Conservation (phyloP, 2,797 vertebrate genomes). For the Melanotaenia trifasciata region DNA sequence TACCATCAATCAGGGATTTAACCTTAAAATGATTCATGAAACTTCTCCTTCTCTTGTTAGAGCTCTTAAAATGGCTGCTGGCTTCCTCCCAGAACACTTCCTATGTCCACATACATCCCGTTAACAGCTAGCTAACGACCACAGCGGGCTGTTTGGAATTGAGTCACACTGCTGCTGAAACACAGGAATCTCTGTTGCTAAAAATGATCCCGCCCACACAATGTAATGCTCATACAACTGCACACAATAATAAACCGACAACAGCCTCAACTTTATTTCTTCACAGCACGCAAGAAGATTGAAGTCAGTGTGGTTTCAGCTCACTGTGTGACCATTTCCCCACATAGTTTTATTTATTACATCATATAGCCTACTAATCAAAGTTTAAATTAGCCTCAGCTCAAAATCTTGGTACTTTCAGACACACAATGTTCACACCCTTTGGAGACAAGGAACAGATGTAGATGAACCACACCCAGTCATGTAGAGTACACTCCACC, state of each 20-base stretch:
- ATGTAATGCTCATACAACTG: constrained; percentile 34
- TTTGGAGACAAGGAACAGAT: constrained; percentile 66
- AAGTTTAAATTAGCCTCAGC: constrained; percentile 35
- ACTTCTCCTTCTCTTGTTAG: constrained; percentile 33
- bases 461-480: constrained; percentile 74
- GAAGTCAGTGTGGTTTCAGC: constrained; percentile 42
- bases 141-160: constrained; percentile 46
- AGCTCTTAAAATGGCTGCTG: constrained; percentile 58
- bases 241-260: constrained; percentile 29
- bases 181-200: constrained; percentile 61
- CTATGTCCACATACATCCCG: constrained; percentile 60
- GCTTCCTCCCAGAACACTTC: constrained; percentile 64
- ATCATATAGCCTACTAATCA: constrained; percentile 9
- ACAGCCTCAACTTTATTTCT: constrained; percentile 1
- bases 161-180: constrained; percentile 63
- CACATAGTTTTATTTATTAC: constrained; percentile 33
- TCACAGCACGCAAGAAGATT: constrained; percentile 26
- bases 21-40: constrained; percentile 11
- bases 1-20: constrained; percentile 30
- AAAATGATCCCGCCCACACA: constrained; percentile 46
- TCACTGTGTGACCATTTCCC: constrained; percentile 2
- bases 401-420: constrained; percentile 46
- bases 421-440: constrained; percentile 42
- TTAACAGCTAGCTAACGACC: constrained; percentile 45
- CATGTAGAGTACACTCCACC: constrained; percentile 52